phyloP scores from a whole-genome alignment of 53 echinoderm and acorn worm species.

The Crossaster papposus region DNA sequence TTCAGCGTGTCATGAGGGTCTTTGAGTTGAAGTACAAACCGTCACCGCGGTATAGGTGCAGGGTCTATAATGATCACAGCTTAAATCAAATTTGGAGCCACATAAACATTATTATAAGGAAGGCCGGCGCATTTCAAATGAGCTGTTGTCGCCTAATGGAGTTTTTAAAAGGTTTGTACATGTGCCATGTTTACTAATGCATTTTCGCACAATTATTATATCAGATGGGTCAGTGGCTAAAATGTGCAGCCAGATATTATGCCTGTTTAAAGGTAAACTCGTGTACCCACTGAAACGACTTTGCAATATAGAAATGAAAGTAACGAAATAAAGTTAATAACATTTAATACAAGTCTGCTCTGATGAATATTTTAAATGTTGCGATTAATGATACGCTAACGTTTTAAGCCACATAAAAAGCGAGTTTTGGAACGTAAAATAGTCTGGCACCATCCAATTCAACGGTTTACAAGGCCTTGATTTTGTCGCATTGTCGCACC shows the following conservation, averaged over 20 bases:
- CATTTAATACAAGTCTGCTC: too few relatives aligned
- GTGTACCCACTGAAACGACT: too few relatives aligned
- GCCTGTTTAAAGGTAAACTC: too few relatives aligned
- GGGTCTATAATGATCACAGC: neutral
- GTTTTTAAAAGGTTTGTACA: neutral
- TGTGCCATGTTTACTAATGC: neutral
- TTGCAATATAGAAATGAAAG: too few relatives aligned
- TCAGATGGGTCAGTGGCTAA: neutral
- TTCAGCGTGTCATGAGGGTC: neutral
- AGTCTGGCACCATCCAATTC: too few relatives aligned
- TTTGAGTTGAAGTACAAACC: neutral
- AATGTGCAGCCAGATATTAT: neutral
- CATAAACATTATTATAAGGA: neutral
- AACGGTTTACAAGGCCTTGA: too few relatives aligned
- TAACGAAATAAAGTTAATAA: too few relatives aligned
- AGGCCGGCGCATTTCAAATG: neutral
- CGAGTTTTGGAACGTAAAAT: too few relatives aligned
- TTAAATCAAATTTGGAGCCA: neutral
- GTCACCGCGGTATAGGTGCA: neutral
- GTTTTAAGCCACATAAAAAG: too few relatives aligned
- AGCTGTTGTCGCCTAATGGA: neutral
- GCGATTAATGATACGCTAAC: too few relatives aligned
- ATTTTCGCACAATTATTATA: neutral
- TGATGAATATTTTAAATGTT: too few relatives aligned
- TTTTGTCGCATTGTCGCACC: too few relatives aligned